Base-by-base conservation (phyloP, 2,888 invertebrate genomes). In the Charanyca ferruginea region DNA sequence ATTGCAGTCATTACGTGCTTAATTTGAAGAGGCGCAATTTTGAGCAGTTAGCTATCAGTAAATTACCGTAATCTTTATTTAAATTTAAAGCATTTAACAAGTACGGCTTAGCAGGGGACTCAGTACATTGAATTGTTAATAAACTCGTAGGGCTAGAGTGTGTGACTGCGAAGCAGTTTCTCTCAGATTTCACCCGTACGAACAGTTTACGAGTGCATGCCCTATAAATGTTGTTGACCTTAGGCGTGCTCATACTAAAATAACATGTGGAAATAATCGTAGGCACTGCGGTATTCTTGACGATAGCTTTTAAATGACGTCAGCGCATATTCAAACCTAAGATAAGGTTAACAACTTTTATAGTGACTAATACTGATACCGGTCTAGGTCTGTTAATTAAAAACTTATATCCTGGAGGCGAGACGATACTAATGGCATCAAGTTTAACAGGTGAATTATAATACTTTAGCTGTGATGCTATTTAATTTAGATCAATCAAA, bases 311-410 rank as follows among this genome's bases (percentile, higher is more conserved):
- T 54, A 64, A 70, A 58, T 80, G 80, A 84, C 81, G 80, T 79
- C 70, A 77, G n/a, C 49, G 57, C 51, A 65, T 65, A 55, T 60
- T 61, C 67, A 67, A 70, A 75, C 57, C 54, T 72, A 55, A 75
- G 78, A 80, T 83, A 84, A 83, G 84, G 85, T 80, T 72, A 79
- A 81, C 84, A 73, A 81, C 79, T 85, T 84, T 81, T 85, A 70
- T 70, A 73, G 67, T 78, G 75, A 79, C 75, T 83, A 77, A 83
- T 67, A 54, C 71, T 53, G 67, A 78, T 76, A 42, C 60, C 58
- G 53, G 79, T 60, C 68, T 68, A 60, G 49, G 35, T 48, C 44
- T 60, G 41, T 7, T 23, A 60, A 64, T 57, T 66, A 80, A 52
- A 59, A 38, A 32, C 28, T 32, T 47, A 59, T 61, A 48, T 68